Percentiles rank a stretch among this genome's conserved stretches.
Evolutionary conservation across 92 coral and sea anemone genomes (phyloP).

Genomic region (Zoanthus gigantus): DNA sequence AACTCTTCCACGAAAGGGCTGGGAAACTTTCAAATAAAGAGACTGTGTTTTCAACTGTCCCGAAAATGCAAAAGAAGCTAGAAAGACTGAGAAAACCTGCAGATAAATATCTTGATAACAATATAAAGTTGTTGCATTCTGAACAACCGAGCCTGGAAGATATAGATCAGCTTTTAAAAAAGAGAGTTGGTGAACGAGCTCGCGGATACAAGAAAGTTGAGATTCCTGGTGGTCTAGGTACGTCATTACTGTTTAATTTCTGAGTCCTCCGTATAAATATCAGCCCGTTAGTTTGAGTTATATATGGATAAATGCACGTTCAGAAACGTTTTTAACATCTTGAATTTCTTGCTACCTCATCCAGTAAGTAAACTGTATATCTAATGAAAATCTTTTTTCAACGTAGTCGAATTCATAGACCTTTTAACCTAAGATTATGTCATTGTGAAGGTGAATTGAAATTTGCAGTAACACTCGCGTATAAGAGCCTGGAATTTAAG

Average conservation of each 20-base stretch:
- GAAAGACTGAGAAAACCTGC: background rate
- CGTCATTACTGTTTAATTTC: background rate
- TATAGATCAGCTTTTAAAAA: conserved; percentile 49
- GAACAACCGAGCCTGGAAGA: conserved; percentile 54
- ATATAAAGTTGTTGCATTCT: background rate
- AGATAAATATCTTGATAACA: background rate
- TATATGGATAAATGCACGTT: too few species aligned
- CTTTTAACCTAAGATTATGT: too few species aligned
- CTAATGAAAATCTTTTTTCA: too few species aligned
- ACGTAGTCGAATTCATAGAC: too few species aligned
- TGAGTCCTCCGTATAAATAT: too few species aligned
- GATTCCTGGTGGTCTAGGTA: conserved; percentile 39
- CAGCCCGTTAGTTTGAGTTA: too few species aligned
- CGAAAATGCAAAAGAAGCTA: background rate
- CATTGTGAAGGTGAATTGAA: too few species aligned
- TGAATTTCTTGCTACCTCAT: too few species aligned
- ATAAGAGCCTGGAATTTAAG: too few species aligned
- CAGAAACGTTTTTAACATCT: too few species aligned
- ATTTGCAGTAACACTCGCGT: too few species aligned
- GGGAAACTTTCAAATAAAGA: background rate
- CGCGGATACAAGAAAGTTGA: conserved; percentile 36
- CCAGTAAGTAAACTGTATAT: too few species aligned
- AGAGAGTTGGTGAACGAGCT: conserved; percentile 14
- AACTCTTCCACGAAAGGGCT: background rate
- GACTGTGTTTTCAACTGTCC: background rate